Percentiles rank a stretch among this genome's conserved stretches.
Conservation (phyloP, 2,888 invertebrate genomes). For the Apodemia hepburni region DNA sequence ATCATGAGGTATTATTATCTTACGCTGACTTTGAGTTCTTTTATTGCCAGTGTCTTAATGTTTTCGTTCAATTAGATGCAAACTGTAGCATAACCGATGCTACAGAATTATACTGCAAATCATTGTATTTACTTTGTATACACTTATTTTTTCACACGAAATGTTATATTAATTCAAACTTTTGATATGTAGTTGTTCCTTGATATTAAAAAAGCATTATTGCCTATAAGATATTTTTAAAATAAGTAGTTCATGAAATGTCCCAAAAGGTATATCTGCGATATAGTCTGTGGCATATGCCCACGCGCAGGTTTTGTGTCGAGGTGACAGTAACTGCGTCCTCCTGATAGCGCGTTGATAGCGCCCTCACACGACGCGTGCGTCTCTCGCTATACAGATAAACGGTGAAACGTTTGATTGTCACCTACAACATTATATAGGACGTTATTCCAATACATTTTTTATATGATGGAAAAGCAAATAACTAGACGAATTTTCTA, state of each 20-base stretch:
- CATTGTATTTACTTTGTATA: too few species aligned
- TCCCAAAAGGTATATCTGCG: slow-evolving; percentile 33
- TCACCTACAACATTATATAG: slow-evolving; percentile 3
- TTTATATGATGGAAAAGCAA: neutral
- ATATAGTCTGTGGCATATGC: slow-evolving; percentile 44
- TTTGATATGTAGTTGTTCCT: too few species aligned
- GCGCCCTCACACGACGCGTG: slow-evolving; percentile 16
- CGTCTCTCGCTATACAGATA: slow-evolving; percentile 10
- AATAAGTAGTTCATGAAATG: too few species aligned
- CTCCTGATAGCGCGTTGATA: slow-evolving; percentile 48
- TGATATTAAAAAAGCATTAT: neutral
- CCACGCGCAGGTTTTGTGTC: slow-evolving; percentile 58
- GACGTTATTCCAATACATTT: neutral
- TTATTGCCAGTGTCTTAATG: too few species aligned
- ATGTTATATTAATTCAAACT: too few species aligned
- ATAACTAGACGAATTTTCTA: neutral
- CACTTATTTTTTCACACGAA: too few species aligned
- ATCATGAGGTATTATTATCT: too few species aligned
- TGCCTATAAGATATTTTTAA: neutral
- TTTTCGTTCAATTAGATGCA: too few species aligned
- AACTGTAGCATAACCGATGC: too few species aligned
- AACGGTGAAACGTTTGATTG: slow-evolving; percentile 6
- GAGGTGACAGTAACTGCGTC: slow-evolving; percentile 65
- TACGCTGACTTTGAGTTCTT: too few species aligned
- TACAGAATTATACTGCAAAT: too few species aligned